Evolutionary conservation across 1,140 invertebrate genomes (phyloP).

Genomic region (Apis laboriosa): DNA sequence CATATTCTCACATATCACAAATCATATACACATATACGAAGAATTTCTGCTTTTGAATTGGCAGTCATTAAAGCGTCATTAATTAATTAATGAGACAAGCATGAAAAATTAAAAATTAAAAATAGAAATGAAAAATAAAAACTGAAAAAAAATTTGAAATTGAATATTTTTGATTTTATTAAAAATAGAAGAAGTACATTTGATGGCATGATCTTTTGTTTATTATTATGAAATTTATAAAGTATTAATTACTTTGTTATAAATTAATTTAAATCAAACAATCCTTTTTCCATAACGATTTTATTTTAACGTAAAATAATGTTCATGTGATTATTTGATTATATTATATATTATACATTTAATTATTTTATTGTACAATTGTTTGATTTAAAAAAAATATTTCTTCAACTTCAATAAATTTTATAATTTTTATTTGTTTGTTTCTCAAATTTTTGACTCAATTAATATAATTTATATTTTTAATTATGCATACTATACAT

Average conservation of each 20-base stretch:
- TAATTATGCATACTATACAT: slow-evolving; percentile 24
- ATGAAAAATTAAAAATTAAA: not conserved
- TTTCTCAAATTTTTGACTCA: not conserved
- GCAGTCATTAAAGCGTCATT: slow-evolving; percentile 43
- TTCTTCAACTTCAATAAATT: not conserved
- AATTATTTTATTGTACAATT: no score
- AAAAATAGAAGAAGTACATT: not conserved
- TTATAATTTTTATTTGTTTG: not conserved
- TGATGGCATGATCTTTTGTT: not conserved
- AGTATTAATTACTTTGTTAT: not conserved
- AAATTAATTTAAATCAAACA: not conserved
- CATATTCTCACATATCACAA: not conserved
- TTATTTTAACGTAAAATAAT: not conserved
- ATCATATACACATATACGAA: slow-evolving; percentile 20
- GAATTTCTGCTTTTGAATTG: slow-evolving; percentile 56
- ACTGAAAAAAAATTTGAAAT: not conserved
- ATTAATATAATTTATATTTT: slow-evolving; percentile 21
- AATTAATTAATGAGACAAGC: slow-evolving; percentile 22
- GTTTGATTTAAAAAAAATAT: not conserved
- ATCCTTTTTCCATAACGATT: not conserved
- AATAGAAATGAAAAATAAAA: not conserved
- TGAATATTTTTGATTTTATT: not conserved
- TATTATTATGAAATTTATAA: not conserved
- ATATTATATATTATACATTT: not conserved
- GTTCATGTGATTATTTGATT: not conserved